Percentiles rank a stretch among this genome's conserved stretches.
phyloP scores from a whole-genome alignment of 2,113 vertebrate genomes.

The Myotis brandtii region DNA sequence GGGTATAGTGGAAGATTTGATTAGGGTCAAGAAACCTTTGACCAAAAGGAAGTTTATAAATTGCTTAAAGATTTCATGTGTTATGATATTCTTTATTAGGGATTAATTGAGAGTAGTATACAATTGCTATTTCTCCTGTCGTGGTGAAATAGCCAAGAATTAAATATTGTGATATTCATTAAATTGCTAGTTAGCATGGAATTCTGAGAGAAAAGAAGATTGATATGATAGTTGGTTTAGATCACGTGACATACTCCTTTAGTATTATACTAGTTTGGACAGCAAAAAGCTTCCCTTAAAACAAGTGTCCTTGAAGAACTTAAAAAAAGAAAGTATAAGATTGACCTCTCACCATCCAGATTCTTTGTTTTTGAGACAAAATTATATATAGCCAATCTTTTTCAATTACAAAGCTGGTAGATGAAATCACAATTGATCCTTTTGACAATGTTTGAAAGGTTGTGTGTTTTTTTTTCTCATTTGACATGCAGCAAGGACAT shows the following conservation, averaged over 20 bases:
- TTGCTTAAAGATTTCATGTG: conserved; percentile 52
- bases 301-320: conserved; percentile 58
- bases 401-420: conserved; percentile 67
- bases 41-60: conserved; percentile 32
- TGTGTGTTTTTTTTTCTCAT: conserved; percentile 91
- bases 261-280: background rate
- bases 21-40: conserved; percentile 18
- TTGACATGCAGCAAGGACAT: conserved; percentile 99
- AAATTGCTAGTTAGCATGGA: conserved; percentile 35
- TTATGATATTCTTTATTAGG: conserved; percentile 31
- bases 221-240: background rate
- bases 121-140: background rate
- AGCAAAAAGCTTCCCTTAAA: conserved; percentile 42
- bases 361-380: conserved; percentile 59
- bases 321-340: background rate
- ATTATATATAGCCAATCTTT: conserved; percentile 21
- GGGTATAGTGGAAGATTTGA: background rate
- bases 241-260: background rate
- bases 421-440: conserved; percentile 83
- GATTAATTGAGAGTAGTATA: background rate
- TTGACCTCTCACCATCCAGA: conserved; percentile 1
- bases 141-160: conserved; percentile 45
- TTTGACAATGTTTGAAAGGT: conserved; percentile 92
- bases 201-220: conserved; percentile 26
- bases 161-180: conserved; percentile 21